These are phyloP conservation scores for Sebastes nivosus DNA, from an alignment of 2,797 vertebrate species.

Conservation along the genomic window DNA sequence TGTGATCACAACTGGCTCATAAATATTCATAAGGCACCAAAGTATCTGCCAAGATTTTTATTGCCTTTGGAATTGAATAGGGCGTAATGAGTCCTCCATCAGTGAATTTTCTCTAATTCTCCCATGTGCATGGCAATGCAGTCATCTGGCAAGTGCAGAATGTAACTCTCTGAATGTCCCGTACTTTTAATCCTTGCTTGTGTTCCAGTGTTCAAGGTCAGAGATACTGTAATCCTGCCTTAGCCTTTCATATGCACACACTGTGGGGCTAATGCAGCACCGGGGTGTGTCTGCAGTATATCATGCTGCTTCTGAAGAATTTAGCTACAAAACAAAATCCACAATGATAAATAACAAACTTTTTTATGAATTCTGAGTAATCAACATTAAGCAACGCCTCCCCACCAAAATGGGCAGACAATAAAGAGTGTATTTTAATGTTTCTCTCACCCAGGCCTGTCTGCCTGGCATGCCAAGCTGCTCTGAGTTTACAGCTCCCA, in stretches of 20 bases:
- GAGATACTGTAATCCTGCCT: constrained; percentile 37
- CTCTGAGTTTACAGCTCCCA: constrained; percentile 95
- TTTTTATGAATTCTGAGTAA: neutral
- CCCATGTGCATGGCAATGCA: constrained; percentile 44
- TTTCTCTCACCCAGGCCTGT: constrained; percentile 86
- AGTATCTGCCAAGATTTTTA: constrained; percentile 65
- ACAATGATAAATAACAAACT: neutral
- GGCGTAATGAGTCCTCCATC: constrained; percentile 67
- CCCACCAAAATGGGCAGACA: neutral
- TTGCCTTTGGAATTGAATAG: constrained; percentile 71
- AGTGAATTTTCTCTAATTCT: constrained; percentile 54
- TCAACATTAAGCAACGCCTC: neutral
- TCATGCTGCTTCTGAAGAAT: neutral
- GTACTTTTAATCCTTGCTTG: constrained; percentile 39
- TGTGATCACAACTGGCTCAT: constrained; percentile 68
- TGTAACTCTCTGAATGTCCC: constrained; percentile 48
- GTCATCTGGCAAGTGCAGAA: constrained; percentile 47
- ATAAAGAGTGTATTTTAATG: neutral
- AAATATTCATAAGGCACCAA: constrained; percentile 71
- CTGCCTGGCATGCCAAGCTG: constrained; percentile 98
- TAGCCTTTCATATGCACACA: constrained; percentile 23
- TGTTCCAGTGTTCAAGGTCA: constrained; percentile 61
- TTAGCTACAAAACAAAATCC: constrained; percentile 1
- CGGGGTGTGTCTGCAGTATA: neutral
- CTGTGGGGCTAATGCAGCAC: constrained; percentile 6